These are phyloP conservation scores for Ptychadena robeensis DNA, from an alignment of 2,797 vertebrate genomes.

Conservation along the genomic window DNA sequence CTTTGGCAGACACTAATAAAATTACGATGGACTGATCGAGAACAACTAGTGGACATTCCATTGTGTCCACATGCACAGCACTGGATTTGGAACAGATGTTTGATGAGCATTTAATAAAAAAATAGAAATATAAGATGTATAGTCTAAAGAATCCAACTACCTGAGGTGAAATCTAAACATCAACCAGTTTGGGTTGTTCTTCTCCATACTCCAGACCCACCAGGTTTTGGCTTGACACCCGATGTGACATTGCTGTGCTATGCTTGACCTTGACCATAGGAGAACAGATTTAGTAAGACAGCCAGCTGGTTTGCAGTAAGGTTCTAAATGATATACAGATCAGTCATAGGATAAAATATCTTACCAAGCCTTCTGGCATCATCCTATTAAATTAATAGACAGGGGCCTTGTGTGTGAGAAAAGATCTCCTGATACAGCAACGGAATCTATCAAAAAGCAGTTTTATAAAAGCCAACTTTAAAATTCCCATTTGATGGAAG, in stretches of 20 bases:
- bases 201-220: too few relatives aligned
- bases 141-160: too few relatives aligned
- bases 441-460: not conserved
- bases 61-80: not conserved
- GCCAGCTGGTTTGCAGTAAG: too few relatives aligned
- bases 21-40: constrained; percentile 5
- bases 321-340: not conserved
- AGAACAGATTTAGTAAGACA: too few relatives aligned
- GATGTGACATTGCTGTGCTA: too few relatives aligned
- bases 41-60: constrained; percentile 25
- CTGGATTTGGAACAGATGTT: not conserved
- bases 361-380: not conserved
- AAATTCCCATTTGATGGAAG: not conserved
- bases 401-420: not conserved
- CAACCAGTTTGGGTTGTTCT: too few relatives aligned
- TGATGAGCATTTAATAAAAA: not conserved
- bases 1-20: constrained; percentile 45
- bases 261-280: too few relatives aligned
- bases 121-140: not conserved
- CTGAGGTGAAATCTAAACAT: too few relatives aligned
- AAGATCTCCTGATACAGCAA: not conserved
- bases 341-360: not conserved
- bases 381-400: not conserved
- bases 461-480: not conserved
- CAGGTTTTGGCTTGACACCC: too few relatives aligned